Percentiles rank a stretch among this genome's conserved stretches.
These are phyloP conservation scores for Excalfactoria chinensis DNA, from an alignment of 2,113 vertebrate species.

Conservation along the genomic window DNA sequence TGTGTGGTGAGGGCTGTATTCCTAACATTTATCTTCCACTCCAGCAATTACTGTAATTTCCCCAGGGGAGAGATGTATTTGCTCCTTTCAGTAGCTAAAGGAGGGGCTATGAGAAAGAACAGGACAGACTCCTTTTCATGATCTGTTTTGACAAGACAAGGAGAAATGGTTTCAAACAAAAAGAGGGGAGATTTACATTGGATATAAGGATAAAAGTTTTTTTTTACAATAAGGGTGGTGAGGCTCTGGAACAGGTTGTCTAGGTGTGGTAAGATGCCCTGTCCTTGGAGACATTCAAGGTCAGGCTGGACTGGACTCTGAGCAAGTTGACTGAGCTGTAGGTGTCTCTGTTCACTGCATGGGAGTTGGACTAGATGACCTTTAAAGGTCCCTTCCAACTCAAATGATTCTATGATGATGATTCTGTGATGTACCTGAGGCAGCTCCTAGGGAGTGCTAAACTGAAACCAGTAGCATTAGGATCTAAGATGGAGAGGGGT, in stretches of 20 bases:
- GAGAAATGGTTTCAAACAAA: not conserved
- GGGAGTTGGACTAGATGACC: not conserved
- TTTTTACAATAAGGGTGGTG: not conserved
- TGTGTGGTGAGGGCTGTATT: not conserved
- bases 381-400: not conserved
- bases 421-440: not conserved
- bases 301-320: not conserved
- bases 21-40: not conserved
- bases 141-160: not conserved
- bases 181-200: not conserved
- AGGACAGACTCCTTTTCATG: not conserved
- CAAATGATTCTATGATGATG: not conserved
- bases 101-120: not conserved
- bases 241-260: not conserved
- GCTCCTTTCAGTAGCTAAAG: not conserved
- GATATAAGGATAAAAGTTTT: too few species aligned
- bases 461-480: not conserved
- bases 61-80: not conserved
- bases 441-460: not conserved
- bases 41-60: not conserved
- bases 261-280: not conserved
- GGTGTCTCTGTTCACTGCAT: not conserved
- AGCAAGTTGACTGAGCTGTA: not conserved
- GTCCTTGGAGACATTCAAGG: not conserved
- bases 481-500: not conserved